These are phyloP conservation scores for Alethe castanea DNA, from an alignment of 2,113 vertebrate species.

Conservation along the genomic window DNA sequence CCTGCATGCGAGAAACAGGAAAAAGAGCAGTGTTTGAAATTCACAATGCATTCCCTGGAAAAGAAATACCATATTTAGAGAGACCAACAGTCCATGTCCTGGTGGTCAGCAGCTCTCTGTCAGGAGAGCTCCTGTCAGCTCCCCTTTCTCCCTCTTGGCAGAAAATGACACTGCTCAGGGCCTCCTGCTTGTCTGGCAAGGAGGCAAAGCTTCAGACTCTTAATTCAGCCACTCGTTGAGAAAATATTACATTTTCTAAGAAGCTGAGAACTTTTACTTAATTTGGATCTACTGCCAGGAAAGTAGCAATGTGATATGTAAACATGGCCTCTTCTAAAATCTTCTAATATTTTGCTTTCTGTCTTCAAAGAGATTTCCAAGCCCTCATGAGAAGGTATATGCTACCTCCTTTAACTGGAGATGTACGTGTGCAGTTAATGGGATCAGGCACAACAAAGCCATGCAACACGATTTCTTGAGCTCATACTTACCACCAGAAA, in stretches of 20 bases:
- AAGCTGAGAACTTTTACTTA: neutral
- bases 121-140: neutral
- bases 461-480: neutral
- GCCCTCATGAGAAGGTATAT: neutral
- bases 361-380: neutral
- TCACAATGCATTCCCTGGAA: neutral
- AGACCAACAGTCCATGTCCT: neutral
- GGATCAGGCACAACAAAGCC: neutral
- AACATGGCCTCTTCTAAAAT: neutral
- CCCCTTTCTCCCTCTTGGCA: neutral
- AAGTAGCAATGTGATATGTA: neutral
- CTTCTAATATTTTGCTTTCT: neutral
- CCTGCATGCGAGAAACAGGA: neutral
- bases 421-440: fast-evolving
- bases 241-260: neutral
- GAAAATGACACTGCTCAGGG: neutral
- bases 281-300: neutral
- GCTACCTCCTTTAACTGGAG: neutral
- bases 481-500: neutral
- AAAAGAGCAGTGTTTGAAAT: neutral
- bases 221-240: neutral
- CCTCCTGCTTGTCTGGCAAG: neutral
- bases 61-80: neutral
- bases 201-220: neutral
- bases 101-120: neutral